Evolutionary conservation across 2,113 vertebrate species (phyloP).

Genomic region (Passer domesticus): DNA sequence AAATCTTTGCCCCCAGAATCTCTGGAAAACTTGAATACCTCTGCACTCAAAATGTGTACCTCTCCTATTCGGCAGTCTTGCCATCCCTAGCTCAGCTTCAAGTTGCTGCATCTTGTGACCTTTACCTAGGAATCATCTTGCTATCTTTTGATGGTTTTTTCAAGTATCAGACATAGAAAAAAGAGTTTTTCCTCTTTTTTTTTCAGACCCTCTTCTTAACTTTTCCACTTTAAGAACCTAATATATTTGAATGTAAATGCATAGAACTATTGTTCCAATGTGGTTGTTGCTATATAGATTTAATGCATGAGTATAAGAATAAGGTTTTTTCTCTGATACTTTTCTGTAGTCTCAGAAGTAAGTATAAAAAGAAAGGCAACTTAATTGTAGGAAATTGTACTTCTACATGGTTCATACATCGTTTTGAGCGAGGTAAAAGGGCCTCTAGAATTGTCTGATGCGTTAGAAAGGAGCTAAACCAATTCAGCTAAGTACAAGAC

Average conservation of each 20-base stretch:
- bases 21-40: not conserved
- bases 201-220: not conserved
- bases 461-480: not conserved
- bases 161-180: not conserved
- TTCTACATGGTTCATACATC: rapidly evolving
- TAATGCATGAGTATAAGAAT: not conserved
- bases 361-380: not conserved
- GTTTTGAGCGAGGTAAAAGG: not conserved
- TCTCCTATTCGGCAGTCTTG: not conserved
- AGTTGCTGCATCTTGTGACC: not conserved
- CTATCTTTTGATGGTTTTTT: not conserved
- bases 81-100: not conserved
- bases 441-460: not conserved
- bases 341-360: not conserved
- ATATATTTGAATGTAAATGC: not conserved
- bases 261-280: not conserved
- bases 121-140: not conserved
- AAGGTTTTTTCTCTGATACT: not conserved
- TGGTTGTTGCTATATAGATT: not conserved
- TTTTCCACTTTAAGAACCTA: not conserved
- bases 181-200: not conserved
- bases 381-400: not conserved
- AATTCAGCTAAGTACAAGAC: not conserved
- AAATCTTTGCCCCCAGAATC: not conserved
- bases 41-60: not conserved